Percentiles rank a stretch among this genome's conserved stretches.
phyloP scores from a whole-genome alignment of 2,797 vertebrate species.

The Philypnodon macrostomus region DNA sequence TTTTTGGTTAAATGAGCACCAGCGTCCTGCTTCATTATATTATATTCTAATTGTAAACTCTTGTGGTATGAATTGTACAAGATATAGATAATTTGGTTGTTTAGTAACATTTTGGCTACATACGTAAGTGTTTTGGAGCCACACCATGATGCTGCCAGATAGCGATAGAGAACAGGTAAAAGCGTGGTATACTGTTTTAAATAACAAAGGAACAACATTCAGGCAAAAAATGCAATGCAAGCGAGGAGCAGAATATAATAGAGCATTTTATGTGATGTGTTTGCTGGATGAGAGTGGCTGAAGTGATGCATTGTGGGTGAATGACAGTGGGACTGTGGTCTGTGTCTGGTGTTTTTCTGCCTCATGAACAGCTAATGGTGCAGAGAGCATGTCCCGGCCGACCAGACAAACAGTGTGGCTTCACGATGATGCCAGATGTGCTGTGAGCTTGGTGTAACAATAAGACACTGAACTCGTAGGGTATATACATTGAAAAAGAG shows the following conservation, averaged over 20 bases:
- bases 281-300: slow-evolving; percentile 20
- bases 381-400: slow-evolving; percentile 57
- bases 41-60: no score
- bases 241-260: neutral
- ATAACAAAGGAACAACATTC: no score
- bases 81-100: no score
- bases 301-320: slow-evolving; percentile 55
- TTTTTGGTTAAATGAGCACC: neutral
- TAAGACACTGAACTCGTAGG: slow-evolving; percentile 43
- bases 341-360: slow-evolving; percentile 61
- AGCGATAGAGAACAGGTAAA: no score
- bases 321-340: slow-evolving; percentile 46
- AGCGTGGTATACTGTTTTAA: no score
- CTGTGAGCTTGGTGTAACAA: slow-evolving; percentile 63
- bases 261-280: slow-evolving; percentile 16
- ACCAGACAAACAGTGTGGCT: slow-evolving; percentile 55
- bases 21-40: no score
- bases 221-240: no score
- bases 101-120: no score
- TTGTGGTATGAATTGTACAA: no score
- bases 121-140: no score
- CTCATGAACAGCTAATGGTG: slow-evolving; percentile 73
- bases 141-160: no score
- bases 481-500: slow-evolving; percentile 49
- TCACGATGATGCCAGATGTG: slow-evolving; percentile 72